Evolutionary conservation across 2,797 vertebrate species (phyloP), one percentile per base, ranked within the genome.

Genomic region (Leuciscus waleckii): DNA sequence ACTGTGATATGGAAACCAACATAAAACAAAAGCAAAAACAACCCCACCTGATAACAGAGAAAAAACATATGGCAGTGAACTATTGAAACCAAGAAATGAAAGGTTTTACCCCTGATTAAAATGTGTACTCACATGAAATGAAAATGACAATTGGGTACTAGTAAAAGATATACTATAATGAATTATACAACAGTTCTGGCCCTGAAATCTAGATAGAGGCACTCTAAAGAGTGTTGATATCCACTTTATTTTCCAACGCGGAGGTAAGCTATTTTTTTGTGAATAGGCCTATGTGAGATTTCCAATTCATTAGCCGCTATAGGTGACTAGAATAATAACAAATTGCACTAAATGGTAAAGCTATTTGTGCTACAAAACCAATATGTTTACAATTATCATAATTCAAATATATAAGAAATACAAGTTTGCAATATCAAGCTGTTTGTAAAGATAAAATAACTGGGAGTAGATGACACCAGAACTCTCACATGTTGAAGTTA

Each of bases 1-100:
- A 0, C 92, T 87, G 0, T 96, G 96, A 86, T 96, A 96, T 0
- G 96, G 96, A 84, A 96, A 92, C 95, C 95, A 96, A 86, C 96
- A 96, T 75, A 96, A 93, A 89, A 96, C 94, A 0, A 96, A 96
- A 79, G 96, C 95, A 0, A 96, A 92, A 85, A 96, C 96, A 87
- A 96, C 95, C 0, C 94, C 95, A 32, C 95, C 95, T 96, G 90
- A 9, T n/a, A 51, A 73, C 3, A 43, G 11, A 78, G 2, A 77
- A 19, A 51, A 67, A 65, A 21, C 39, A 29, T 37, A 73, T 63
- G 16, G 39, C 11, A 39, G 29, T 70, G 0, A 21, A 54, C 29
- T 75, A 43, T 26, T 26, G 6, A 77, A 65, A 43, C 17, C 10
- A 26, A 61, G 37, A 56, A 29, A 19, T 49, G 26, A 19, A 75